Evolutionary conservation across 2,113 vertebrate genomes (phyloP), one percentile per base, ranked within the genome.

Genomic region (Oncorhynchus masou): DNA sequence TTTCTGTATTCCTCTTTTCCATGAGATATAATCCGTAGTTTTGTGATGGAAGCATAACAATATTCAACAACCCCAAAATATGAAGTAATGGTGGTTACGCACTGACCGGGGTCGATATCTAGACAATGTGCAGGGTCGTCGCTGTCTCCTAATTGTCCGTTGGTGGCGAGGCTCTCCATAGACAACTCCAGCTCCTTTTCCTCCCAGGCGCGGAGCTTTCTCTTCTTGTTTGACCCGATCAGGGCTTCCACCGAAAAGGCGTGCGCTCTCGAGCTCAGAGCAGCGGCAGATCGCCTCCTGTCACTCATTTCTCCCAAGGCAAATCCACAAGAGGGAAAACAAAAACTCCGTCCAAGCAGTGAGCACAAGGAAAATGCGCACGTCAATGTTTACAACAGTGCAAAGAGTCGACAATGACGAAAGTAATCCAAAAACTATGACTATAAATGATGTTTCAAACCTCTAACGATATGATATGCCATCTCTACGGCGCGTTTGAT

Each of bases 171-270:
- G 90, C 93, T 95, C 90, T 98, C 97, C 96, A 97, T 96, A 91
- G 96, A 96, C 94, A 99, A 88, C 91, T 97, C 95, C 93, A 99
- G 91, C 82, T 96, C 95, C 91, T 97, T 97, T 85, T 96, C 96
- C 91, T 96, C 96, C 97, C 97, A 99, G 92, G 95, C 96, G 80
- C 96, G 94, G 83, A 98, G 95, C 91, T 98, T 99, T 87, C 97
- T 94, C 92, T 99, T 99, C 94, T 98, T 98, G 95, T 96, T 95
- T 45, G 96, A 95, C 92, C 97, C 97, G 93, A 99, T 99, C 89
- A 99, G 93, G 87, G 98, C 96, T 95, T 99, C 98, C 79, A 99
- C 98, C 64, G 98, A 99, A 92, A 99, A 99, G 75, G 98, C 98
- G 94, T 99, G 97, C 59, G 98, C 97, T 90, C 98, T 92, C 64